These are phyloP conservation scores for Hyles vespertilio DNA, from an alignment of 1,140 invertebrate genomes.

Conservation along the genomic window DNA sequence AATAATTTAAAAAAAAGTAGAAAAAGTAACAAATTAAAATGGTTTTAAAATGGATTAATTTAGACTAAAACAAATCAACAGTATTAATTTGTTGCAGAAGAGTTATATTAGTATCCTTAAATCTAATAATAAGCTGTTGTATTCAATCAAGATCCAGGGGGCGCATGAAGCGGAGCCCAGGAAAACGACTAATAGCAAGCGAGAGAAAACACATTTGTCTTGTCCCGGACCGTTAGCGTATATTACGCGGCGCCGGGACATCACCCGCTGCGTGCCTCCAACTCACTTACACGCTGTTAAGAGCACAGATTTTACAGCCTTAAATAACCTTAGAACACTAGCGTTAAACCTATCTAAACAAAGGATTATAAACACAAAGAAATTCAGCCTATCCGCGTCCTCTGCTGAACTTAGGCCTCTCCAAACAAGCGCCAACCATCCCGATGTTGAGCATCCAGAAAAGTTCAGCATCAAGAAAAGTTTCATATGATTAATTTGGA, in stretches of 20 bases:
- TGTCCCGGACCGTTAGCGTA: conserved; percentile 69
- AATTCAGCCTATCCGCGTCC: too few species aligned
- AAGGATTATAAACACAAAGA: too few species aligned
- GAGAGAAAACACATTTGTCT: conserved; percentile 73
- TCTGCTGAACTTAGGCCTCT: too few species aligned
- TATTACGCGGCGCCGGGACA: conserved; percentile 60
- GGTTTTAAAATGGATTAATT: too few species aligned
- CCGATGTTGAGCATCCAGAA: too few species aligned
- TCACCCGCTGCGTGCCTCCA: conserved; percentile 53
- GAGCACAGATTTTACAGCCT: conserved; percentile 19
- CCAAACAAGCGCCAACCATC: too few species aligned
- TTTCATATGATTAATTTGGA: too few species aligned
- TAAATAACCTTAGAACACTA: conserved; percentile 13
- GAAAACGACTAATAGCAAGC: conserved; percentile 46
- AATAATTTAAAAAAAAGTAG: too few species aligned
- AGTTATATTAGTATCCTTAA: conserved; percentile 10
- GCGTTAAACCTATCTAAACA: too few species aligned
- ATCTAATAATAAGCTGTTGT: conserved; percentile 45
- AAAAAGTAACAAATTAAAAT: too few species aligned
- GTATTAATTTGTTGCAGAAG: conserved; percentile 2
- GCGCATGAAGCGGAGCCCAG: conserved; percentile 34
- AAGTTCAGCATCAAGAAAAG: too few species aligned
- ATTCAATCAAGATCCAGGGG: conserved; percentile 49
- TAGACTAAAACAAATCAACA: background rate
- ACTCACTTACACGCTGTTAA: conserved; percentile 48